Percentiles rank a stretch among this genome's conserved stretches.
Evolutionary conservation across 53 echinoderm and acorn worm genomes (phyloP).

Genomic region (Mesocentrotus franciscanus): DNA sequence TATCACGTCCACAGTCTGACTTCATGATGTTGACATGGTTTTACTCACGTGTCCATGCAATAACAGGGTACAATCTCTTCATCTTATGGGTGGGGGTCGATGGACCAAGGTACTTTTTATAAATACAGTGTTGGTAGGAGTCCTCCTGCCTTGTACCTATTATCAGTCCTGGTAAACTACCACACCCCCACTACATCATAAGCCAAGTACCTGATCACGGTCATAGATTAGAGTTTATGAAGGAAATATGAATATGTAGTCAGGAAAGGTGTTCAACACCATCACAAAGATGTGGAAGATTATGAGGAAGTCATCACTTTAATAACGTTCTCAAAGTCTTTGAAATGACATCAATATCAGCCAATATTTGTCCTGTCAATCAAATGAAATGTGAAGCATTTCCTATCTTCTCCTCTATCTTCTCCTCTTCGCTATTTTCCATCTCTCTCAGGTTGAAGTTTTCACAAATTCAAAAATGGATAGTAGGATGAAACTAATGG

Average conservation of each 20-base stretch:
- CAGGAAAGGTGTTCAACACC: not conserved
- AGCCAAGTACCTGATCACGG: not conserved
- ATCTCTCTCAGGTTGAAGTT: not conserved
- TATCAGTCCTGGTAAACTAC: too few relatives aligned
- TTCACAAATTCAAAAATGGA: not conserved
- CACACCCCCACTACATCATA: not conserved
- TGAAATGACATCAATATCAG: not conserved
- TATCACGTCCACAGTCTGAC: not conserved
- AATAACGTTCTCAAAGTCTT: not conserved
- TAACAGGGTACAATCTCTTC: too few relatives aligned
- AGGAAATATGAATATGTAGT: not conserved
- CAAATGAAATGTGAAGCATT: not conserved
- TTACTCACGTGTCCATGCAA: not conserved
- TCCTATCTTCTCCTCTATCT: not conserved
- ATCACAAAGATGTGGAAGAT: not conserved
- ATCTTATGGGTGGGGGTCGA: too few relatives aligned
- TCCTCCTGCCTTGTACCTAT: too few relatives aligned
- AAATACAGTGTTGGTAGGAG: too few relatives aligned
- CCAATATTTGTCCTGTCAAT: not conserved
- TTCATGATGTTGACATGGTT: not conserved
- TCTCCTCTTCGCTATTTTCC: not conserved
- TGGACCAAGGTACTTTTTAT: too few relatives aligned
- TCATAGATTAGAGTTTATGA: not conserved
- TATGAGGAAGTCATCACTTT: not conserved
- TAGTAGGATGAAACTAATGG: not conserved